Conservation (phyloP, 2,888 invertebrate genomes). For the Dyspetes luteomarginatus region DNA sequence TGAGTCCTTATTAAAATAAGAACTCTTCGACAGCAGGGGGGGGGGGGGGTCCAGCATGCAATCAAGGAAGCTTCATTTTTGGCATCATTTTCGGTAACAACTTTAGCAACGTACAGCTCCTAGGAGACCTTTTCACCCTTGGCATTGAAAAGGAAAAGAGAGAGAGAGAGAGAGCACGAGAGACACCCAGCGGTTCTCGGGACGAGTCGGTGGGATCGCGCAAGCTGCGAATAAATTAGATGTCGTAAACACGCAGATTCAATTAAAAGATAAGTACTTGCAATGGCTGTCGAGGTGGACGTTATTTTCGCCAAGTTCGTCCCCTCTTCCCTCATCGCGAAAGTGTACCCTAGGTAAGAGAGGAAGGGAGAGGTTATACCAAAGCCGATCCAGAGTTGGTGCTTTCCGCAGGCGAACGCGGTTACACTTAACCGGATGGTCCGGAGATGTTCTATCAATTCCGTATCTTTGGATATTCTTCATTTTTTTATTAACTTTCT, state of each 20-base stretch:
- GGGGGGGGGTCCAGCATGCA: conserved; percentile 4
- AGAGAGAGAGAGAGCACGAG: conserved; percentile 7
- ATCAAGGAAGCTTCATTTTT: conserved; percentile 25
- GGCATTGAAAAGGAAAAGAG: conserved; percentile 6
- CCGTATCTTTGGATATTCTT: conserved; percentile 29
- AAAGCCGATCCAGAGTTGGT: conserved; percentile 39
- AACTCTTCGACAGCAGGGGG: neutral
- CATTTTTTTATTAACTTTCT: neutral
- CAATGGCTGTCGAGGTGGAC: conserved; percentile 54
- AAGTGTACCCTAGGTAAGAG: conserved; percentile 9
- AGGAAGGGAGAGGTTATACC: conserved; percentile 26
- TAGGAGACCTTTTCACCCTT: conserved; percentile 6
- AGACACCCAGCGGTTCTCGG: conserved; percentile 4
- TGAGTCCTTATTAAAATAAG: neutral
- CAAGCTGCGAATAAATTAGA: conserved; percentile 69
- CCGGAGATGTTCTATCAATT: conserved; percentile 28
- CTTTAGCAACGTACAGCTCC: conserved; percentile 10
- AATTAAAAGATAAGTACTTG: conserved; percentile 71
- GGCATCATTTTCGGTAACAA: conserved; percentile 1
- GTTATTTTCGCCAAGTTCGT: conserved; percentile 62
- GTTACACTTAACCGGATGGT: conserved; percentile 34
- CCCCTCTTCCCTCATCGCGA: neutral
- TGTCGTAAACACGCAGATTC: conserved; percentile 71
- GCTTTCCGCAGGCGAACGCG: conserved; percentile 16
- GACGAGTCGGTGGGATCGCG: conserved; percentile 42